Evolutionary conservation across 2,797 vertebrate species (phyloP).

Genomic region (Hippopotamyrus pictus): DNA sequence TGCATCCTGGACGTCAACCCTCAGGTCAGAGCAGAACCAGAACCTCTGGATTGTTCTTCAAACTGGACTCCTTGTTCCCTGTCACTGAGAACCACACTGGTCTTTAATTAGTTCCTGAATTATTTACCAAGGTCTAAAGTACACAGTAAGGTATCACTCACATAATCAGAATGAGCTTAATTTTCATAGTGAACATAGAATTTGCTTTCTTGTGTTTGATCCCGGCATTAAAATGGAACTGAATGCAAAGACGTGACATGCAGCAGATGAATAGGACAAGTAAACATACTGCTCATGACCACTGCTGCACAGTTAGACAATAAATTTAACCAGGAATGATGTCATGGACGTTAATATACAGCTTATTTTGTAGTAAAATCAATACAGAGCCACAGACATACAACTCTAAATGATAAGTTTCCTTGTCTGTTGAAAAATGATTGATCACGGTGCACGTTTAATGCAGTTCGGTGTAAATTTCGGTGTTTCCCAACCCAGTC

Average conservation of each 20-base stretch:
- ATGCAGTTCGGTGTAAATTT: not conserved
- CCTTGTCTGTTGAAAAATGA: not conserved
- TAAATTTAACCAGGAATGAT: not conserved
- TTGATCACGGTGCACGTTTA: not conserved
- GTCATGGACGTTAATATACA: not conserved
- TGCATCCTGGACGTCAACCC: slow-evolving; percentile 97
- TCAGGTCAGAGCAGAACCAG: slow-evolving; percentile 62
- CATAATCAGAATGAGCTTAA: not conserved
- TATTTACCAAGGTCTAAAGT: not conserved
- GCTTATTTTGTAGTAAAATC: not conserved
- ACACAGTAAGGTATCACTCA: not conserved
- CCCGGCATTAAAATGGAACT: not conserved
- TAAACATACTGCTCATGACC: not conserved
- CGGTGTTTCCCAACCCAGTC: not conserved
- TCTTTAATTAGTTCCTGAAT: not conserved
- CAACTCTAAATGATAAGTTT: not conserved
- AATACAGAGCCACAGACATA: not conserved
- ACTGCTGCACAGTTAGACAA: not conserved
- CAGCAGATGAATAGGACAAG: not conserved
- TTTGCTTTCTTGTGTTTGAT: not conserved
- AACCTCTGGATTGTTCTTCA: not conserved
- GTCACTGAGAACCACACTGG: not conserved
- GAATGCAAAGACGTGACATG: not conserved
- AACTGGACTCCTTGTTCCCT: not conserved
- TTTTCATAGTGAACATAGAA: not conserved